These are phyloP conservation scores for Chlorospingus semifuscus DNA, from an alignment of 2,797 vertebrate genomes.

Conservation along the genomic window DNA sequence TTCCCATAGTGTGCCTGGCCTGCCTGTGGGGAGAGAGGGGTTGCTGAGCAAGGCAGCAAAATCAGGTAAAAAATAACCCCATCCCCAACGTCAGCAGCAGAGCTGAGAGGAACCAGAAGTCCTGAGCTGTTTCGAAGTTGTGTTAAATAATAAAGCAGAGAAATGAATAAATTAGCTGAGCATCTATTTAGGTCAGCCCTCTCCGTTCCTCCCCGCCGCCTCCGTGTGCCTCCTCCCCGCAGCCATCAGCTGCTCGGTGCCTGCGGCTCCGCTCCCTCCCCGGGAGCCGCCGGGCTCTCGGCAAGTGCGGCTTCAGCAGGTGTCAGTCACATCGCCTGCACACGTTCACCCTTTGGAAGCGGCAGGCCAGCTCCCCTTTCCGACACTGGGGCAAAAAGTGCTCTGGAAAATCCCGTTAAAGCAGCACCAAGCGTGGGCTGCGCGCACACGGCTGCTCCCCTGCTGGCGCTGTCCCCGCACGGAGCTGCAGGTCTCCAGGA, in stretches of 20 bases:
- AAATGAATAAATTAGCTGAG: constrained; percentile 50
- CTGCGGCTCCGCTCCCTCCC: neutral
- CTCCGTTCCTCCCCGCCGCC: neutral
- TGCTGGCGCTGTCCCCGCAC: neutral
- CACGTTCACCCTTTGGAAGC: neutral
- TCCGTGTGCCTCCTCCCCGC: neutral
- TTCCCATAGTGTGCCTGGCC: neutral
- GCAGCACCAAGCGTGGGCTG: neutral
- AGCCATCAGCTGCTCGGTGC: neutral
- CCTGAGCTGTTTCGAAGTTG: constrained; percentile 3
- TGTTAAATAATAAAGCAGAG: constrained; percentile 42
- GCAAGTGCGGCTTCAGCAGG: neutral
- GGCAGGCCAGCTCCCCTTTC: neutral
- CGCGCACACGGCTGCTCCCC: neutral
- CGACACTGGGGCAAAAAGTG: neutral
- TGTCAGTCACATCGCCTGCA: neutral
- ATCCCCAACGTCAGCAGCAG: neutral
- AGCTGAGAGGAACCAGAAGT: constrained; percentile 39
- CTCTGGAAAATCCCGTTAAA: neutral
- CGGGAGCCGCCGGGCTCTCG: neutral
- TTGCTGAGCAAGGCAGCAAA: constrained; percentile 9
- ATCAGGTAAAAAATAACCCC: constrained; percentile 29
- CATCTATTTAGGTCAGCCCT: constrained; percentile 60
- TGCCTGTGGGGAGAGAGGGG: neutral
- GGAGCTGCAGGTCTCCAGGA: neutral